Evolutionary conservation across 1,140 invertebrate species (phyloP).

Genomic region (Halesus radiatus): DNA sequence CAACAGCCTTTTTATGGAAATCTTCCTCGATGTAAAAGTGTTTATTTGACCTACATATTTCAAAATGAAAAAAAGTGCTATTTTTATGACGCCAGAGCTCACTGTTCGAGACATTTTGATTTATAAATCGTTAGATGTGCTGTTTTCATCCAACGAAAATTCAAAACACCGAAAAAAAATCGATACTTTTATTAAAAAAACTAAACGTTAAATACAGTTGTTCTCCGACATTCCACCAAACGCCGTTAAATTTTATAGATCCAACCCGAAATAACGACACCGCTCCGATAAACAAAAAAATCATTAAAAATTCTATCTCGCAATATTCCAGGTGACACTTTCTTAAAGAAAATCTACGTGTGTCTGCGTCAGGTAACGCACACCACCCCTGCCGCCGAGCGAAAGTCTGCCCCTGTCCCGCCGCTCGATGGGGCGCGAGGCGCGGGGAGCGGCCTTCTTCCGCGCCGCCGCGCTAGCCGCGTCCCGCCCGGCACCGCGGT

Average conservation of each 20-base stretch:
- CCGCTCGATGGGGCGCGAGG: not conserved
- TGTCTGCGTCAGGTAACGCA: not conserved
- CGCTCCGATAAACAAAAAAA: not conserved
- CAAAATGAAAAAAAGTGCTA: no score
- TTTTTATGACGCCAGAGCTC: no score
- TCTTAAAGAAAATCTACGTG: not conserved
- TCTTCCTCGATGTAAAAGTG: no score
- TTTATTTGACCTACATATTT: no score
- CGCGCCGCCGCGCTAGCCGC: slow-evolving; percentile 4
- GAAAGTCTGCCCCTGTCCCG: slow-evolving; percentile 14
- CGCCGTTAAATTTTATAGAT: not conserved
- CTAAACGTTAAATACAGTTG: no score
- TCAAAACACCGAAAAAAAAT: no score
- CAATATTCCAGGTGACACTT: slow-evolving; percentile 6
- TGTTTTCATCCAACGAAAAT: no score
- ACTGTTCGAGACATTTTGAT: no score
- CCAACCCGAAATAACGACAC: slow-evolving; percentile 18
- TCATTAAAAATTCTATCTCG: not conserved
- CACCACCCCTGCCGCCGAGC: slow-evolving; percentile 5
- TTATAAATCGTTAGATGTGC: no score
- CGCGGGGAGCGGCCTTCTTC: slow-evolving; percentile 7
- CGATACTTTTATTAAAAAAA: no score
- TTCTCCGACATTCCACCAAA: no score
- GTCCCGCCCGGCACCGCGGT: slow-evolving; percentile 40
- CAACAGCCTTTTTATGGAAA: no score